A percentile compares a stretch with the other conserved stretches of the same genome.
These are phyloP conservation scores for Latrodectus elegans DNA, from an alignment of 2,888 invertebrate species.

Conservation along the genomic window DNA sequence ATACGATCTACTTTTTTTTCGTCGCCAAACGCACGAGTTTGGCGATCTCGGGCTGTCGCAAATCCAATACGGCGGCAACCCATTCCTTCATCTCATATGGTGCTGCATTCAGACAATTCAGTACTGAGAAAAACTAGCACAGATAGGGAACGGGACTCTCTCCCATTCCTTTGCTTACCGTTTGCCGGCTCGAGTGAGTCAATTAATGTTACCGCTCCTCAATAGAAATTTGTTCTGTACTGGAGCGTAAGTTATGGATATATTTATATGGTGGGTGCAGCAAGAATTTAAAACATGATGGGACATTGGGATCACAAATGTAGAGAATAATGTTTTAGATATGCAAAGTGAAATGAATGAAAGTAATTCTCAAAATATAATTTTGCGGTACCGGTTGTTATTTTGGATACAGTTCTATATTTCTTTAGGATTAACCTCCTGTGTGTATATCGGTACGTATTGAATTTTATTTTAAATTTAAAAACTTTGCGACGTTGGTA, in stretches of 20 bases:
- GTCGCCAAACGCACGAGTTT: slow-evolving; percentile 8
- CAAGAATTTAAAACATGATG: slow-evolving; percentile 53
- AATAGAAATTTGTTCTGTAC: background rate
- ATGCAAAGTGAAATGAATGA: slow-evolving; percentile 59
- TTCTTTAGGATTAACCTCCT: slow-evolving; percentile 15
- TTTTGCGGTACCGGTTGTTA: slow-evolving; percentile 45
- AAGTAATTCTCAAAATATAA: slow-evolving; percentile 11
- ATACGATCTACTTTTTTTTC: background rate
- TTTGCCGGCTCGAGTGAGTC: slow-evolving; percentile 16
- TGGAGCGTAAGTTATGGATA: slow-evolving; percentile 46
- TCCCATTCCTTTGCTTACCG: slow-evolving; percentile 1
- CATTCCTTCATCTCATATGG: slow-evolving; percentile 16
- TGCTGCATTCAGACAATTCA: slow-evolving; percentile 53
- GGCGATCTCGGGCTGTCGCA: background rate
- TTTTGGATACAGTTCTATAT: slow-evolving; percentile 14
- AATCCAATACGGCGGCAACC: slow-evolving; percentile 15
- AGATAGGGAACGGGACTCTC: slow-evolving; percentile 11
- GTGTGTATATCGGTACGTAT: slow-evolving; percentile 40
- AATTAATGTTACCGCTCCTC: background rate
- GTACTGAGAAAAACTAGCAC: slow-evolving; percentile 47
- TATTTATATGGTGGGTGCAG: slow-evolving; percentile 45
- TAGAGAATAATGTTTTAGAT: slow-evolving; percentile 42
- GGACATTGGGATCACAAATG: slow-evolving; percentile 20
- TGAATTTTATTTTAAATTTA: slow-evolving; percentile 10
- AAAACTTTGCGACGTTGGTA: no score